These are phyloP conservation scores for Oryzias celebensis DNA, from an alignment of 2,113 vertebrate genomes.

Conservation along the genomic window DNA sequence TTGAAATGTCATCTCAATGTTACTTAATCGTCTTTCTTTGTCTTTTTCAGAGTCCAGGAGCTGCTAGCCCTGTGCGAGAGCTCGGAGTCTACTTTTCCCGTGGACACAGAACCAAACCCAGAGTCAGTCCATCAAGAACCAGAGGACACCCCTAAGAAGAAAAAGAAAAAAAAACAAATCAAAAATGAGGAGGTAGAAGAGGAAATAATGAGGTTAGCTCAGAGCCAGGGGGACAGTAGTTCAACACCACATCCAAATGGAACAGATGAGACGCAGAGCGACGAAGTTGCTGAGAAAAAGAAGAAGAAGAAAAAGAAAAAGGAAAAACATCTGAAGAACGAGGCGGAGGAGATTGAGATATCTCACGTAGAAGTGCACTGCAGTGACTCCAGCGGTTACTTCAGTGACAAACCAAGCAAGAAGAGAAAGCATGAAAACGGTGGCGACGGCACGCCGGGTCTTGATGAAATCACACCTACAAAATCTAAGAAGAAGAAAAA, in stretches of 20 bases:
- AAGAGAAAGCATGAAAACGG: constrained; percentile 79
- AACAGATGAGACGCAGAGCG: constrained; percentile 36
- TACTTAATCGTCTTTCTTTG: not conserved
- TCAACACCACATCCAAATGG: constrained; percentile 12
- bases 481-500: constrained; percentile 83
- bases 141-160: constrained; percentile 70
- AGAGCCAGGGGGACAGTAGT: constrained; percentile 1
- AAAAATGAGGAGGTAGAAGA: constrained; percentile 45
- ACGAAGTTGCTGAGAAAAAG: constrained; percentile 43
- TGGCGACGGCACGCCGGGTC: constrained; percentile 19
- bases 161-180: constrained; percentile 65
- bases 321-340: constrained; percentile 67
- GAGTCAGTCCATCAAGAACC: constrained; percentile 14
- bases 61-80: constrained; percentile 59
- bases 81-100: constrained; percentile 8
- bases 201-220: not conserved
- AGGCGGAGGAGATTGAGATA: constrained; percentile 29
- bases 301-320: constrained; percentile 70
- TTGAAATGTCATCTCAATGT: too few species aligned
- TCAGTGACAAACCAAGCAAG: constrained; percentile 80
- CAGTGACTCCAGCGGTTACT: constrained; percentile 85
- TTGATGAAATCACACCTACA: constrained; percentile 39
- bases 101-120: constrained; percentile 45
- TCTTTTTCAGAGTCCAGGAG: constrained; percentile 67
- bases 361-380: constrained; percentile 60